Percentiles rank a stretch among this genome's conserved stretches.
Evolutionary conservation across 2,113 vertebrate genomes (phyloP).

Genomic region (Jaculus jaculus): DNA sequence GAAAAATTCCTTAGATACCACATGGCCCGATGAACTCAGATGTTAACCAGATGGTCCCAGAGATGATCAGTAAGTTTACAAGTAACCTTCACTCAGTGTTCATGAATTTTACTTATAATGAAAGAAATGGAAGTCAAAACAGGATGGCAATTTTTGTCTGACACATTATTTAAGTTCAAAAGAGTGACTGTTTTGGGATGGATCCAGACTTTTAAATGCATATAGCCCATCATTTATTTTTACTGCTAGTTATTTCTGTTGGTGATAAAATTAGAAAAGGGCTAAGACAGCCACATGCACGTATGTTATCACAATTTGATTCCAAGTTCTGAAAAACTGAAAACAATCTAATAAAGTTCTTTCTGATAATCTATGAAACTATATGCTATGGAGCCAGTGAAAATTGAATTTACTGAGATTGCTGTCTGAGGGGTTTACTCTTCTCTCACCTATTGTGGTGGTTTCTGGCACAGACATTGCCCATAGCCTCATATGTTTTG

Average conservation of each 20-base stretch:
- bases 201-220: not conserved
- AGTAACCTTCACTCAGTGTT: constrained; percentile 29
- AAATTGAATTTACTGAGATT: constrained; percentile 2
- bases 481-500: too few relatives aligned
- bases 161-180: constrained; percentile 18
- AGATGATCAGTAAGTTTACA: constrained; percentile 25
- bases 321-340: constrained; percentile 17
- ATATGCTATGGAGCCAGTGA: not conserved
- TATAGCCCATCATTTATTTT: not conserved
- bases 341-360: not conserved
- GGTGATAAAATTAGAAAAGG: not conserved
- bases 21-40: not conserved
- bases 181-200: not conserved
- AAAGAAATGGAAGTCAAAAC: constrained; percentile 20
- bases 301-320: not conserved
- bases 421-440: not conserved
- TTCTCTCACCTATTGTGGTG: not conserved
- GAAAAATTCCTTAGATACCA: constrained; percentile 46
- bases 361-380: not conserved
- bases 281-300: not conserved
- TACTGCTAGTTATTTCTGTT: not conserved
- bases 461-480: too few relatives aligned
- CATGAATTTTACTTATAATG: constrained; percentile 22
- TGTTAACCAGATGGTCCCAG: constrained; percentile 6
- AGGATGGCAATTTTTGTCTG: not conserved